Percentiles rank a stretch among this genome's conserved stretches.
Evolutionary conservation across 1,140 invertebrate species (phyloP).

Genomic region (Coboldia fuscipes): DNA sequence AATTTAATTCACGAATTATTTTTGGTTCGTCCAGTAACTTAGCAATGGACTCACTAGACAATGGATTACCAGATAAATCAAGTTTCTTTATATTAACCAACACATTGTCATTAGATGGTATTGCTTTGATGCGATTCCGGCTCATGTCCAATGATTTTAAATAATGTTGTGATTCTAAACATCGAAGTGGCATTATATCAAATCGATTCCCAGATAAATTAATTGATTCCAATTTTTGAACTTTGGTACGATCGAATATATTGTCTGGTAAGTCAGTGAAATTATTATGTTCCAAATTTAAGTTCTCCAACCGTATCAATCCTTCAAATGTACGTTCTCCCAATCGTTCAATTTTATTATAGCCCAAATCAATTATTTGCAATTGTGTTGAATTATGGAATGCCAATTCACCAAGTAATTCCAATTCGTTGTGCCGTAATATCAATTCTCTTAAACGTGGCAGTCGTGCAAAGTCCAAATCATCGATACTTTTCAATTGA

Average conservation of each 20-base stretch:
- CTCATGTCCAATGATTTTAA: conserved; percentile 58
- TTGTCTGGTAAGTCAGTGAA: conserved; percentile 52
- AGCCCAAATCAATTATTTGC: conserved; percentile 52
- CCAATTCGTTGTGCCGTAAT: conserved; percentile 51
- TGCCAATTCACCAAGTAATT: conserved; percentile 60
- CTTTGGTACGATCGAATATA: conserved; percentile 58
- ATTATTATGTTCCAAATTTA: conserved; percentile 55
- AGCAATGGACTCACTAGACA: conserved; percentile 44
- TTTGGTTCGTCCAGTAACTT: conserved; percentile 73
- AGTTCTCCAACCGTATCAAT: conserved; percentile 43
- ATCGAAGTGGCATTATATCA: conserved; percentile 48
- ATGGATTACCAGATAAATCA: conserved; percentile 68
- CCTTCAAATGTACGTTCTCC: conserved; percentile 67
- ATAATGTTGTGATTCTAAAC: conserved; percentile 61
- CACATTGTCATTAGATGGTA: conserved; percentile 63
- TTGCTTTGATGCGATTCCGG: conserved; percentile 48
- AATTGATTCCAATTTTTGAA: conserved; percentile 64
- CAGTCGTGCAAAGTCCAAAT: conserved; percentile 64
- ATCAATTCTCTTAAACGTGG: conserved; percentile 42
- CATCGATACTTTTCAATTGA: conserved; percentile 49
- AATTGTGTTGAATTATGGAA: conserved; percentile 80
- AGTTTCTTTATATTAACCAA: conserved; percentile 72
- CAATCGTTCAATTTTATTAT: conserved; percentile 52
- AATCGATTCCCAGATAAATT: conserved; percentile 58
- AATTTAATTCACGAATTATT: conserved; percentile 56